Conservation (phyloP, 2,888 invertebrate species). For the Microctonus brassicae region DNA sequence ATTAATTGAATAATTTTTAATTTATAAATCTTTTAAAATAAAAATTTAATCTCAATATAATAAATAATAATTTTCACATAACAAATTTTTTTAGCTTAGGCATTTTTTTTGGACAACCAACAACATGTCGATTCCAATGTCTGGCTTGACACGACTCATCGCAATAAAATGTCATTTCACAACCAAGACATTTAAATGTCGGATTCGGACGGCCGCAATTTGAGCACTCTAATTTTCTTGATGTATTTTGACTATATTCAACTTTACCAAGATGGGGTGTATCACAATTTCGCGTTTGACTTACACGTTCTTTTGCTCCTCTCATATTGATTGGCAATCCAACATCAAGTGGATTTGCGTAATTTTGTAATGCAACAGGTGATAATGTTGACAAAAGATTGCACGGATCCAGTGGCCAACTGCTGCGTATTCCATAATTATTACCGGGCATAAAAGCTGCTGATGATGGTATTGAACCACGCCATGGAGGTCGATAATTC, state of each 20-base stretch:
- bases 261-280: conserved; percentile 59
- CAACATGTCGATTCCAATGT: conserved; percentile 61
- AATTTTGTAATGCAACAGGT: conserved; percentile 31
- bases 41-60: too few species aligned
- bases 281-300: conserved; percentile 46
- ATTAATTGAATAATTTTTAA: too few species aligned
- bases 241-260: conserved; percentile 44
- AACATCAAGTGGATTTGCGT: conserved; percentile 11
- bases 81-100: conserved; percentile 62
- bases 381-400: conserved; percentile 31
- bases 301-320: conserved; percentile 21
- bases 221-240: conserved; percentile 52
- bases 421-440: conserved; percentile 34
- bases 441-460: conserved; percentile 13
- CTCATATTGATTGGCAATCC: conserved; percentile 19
- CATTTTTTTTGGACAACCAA: conserved; percentile 63
- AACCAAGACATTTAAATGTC: conserved; percentile 63
- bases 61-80: conserved; percentile 42
- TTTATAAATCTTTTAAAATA: too few species aligned
- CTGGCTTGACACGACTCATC: conserved; percentile 60
- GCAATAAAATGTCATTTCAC: conserved; percentile 61
- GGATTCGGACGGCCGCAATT: conserved; percentile 56
- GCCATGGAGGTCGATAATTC: conserved; percentile 21
- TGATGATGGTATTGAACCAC: conserved; percentile 25
- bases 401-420: conserved; percentile 36